phyloP scores from a whole-genome alignment of 2,888 invertebrate species.

The Herminia tarsipennalis region DNA sequence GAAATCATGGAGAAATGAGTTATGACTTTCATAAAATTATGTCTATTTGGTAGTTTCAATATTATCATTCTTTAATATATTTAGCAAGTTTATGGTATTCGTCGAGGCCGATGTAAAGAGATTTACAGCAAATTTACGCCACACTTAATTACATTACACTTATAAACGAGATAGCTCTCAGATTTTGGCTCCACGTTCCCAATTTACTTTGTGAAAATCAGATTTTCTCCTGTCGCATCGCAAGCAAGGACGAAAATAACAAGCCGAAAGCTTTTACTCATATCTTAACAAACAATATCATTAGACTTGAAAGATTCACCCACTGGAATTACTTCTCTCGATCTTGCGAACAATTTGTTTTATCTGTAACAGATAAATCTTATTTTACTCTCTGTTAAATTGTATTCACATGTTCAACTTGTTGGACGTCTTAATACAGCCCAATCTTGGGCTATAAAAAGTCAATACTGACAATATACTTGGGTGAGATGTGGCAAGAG shows the following conservation, averaged over 20 bases:
- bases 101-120: background rate
- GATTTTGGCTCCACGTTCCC: background rate
- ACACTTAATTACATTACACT: background rate
- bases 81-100: too few species aligned
- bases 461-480: background rate
- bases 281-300: background rate
- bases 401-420: conserved; percentile 19
- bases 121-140: background rate
- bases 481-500: background rate
- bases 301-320: background rate
- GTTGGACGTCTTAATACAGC: conserved; percentile 17
- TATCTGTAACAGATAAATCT: background rate
- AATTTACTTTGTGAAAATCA: conserved; percentile 3
- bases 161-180: background rate
- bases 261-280: background rate
- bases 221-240: background rate
- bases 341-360: background rate
- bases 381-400: background rate
- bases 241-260: background rate
- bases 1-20: too few species aligned
- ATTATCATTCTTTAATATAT: too few species aligned
- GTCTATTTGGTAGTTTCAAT: too few species aligned
- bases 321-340: background rate
- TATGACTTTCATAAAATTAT: too few species aligned
- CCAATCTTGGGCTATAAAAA: background rate